Evolutionary conservation across 2,888 invertebrate genomes (phyloP).

Genomic region (Steinernema hermaphroditum): DNA sequence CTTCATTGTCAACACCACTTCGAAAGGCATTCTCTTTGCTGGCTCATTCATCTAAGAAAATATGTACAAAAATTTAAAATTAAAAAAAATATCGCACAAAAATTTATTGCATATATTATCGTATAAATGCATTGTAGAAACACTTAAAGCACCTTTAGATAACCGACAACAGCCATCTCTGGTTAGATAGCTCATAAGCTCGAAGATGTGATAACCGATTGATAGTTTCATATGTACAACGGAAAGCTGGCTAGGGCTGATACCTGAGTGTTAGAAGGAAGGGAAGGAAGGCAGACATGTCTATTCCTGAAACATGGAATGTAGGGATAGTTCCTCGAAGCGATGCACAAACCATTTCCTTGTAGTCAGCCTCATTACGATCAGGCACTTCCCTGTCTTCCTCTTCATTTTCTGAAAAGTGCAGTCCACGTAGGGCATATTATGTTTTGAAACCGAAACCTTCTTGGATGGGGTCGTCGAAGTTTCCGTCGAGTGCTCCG

Average conservation of each 20-base stretch:
- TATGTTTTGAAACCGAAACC: neutral
- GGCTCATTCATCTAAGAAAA: neutral
- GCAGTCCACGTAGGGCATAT: neutral
- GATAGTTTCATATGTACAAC: too few species aligned
- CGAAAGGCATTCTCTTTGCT: neutral
- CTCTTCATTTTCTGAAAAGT: constrained; percentile 39
- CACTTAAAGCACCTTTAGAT: neutral
- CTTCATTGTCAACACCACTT: neutral
- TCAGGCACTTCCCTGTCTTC: constrained; percentile 43
- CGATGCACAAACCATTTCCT: constrained; percentile 45
- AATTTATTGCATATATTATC: neutral
- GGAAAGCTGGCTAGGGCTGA: neutral
- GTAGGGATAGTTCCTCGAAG: neutral
- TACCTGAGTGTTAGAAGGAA: neutral
- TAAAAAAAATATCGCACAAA: neutral
- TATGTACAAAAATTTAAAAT: neutral
- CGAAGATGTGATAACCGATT: too few species aligned
- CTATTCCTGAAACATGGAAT: constrained; percentile 22
- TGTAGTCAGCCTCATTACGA: constrained; percentile 57
- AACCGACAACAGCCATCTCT: neutral
- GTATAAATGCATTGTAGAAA: neutral
- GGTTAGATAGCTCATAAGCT: too few species aligned
- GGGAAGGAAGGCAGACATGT: neutral
- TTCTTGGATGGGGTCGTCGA: neutral
- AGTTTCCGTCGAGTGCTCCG: neutral